These are phyloP conservation scores for Brachionus manjavacas DNA, from an alignment of 1,140 invertebrate species.

Conservation along the genomic window DNA sequence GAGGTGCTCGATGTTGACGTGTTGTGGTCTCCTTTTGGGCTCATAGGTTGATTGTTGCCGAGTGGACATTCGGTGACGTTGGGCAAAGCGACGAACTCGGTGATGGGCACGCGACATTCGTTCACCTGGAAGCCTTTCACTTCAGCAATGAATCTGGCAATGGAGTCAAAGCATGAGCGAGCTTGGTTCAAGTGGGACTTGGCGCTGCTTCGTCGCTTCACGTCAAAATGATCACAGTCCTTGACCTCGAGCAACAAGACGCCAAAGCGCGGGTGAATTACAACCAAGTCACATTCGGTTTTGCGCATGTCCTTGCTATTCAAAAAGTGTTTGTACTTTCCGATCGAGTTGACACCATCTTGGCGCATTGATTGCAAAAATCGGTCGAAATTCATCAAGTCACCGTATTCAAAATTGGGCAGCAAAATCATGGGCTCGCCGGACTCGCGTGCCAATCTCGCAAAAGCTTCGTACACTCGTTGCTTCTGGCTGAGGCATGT, in stretches of 20 bases:
- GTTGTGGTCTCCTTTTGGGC: neutral
- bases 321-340: constrained; percentile 35
- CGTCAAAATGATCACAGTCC: constrained; percentile 32
- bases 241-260: constrained; percentile 14
- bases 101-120: constrained; percentile 23
- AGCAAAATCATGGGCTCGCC: constrained; percentile 38
- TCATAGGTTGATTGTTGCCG: neutral
- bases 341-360: constrained; percentile 34
- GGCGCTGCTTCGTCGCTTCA: neutral
- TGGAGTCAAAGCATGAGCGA: constrained; percentile 18
- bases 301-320: constrained; percentile 32
- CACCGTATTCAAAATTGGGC: constrained; percentile 40
- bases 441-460: constrained; percentile 12
- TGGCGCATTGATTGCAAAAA: constrained; percentile 18
- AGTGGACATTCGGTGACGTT: constrained; percentile 5
- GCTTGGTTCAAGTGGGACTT: neutral
- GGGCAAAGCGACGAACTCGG: constrained; percentile 33
- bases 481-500: constrained; percentile 18
- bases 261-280: constrained; percentile 38
- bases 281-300: constrained; percentile 33
- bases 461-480: constrained; percentile 13
- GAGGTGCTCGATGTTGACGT: constrained; percentile 29
- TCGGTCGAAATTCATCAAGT: constrained; percentile 21
- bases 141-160: constrained; percentile 7
- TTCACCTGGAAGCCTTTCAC: neutral